Base-by-base conservation (phyloP, 2,113 vertebrate species). In the Solea solea region DNA sequence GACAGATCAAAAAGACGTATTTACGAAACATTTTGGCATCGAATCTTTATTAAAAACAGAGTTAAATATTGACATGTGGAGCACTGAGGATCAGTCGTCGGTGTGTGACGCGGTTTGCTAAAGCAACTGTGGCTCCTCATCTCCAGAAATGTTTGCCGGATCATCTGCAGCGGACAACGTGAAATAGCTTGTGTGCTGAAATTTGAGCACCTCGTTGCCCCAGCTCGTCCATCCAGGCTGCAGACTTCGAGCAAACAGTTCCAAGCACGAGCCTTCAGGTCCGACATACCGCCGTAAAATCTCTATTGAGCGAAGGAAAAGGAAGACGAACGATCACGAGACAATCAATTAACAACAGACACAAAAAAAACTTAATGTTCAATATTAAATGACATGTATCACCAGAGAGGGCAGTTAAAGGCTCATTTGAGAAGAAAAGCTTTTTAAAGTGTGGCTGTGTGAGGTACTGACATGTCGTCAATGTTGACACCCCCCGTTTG, bases 171-270 rank as follows among this genome's bases (percentile, higher is more conserved):
- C 71, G 7, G 84, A 83, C 62, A 85, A 15, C 49, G 83, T 88
- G 74, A 93, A 95, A 77, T 97, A 99, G 81, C 94, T 95, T 9
- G 90, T 13, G 8, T 96, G 96, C 84, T 99, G 98, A 76, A 97
- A 98, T 91, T 96, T 96, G 66, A 99, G 93, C 72, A 97, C 98
- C 89, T 99, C 97, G 1, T 99, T 99, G 76, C 97, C 98, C 97
- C 98, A 99, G 83, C 97, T 97, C 72, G 96, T 96, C 96, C 97
- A 99, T 28, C 95, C 96, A 0, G 96, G 95, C 74, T 96, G 97
- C 12, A 99, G 94, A 87, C 87, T 96, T 71, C 96, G 93, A 75
- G 98, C 97, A 87, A 99, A 99, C 87, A 98, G 81, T 88, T 99
- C 97, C 92, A 99, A 92, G 88, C 93, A 94, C 55, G 92, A 77